Base-by-base conservation (phyloP, 1,140 invertebrate species). In the Eupristina koningsbergeri region DNA sequence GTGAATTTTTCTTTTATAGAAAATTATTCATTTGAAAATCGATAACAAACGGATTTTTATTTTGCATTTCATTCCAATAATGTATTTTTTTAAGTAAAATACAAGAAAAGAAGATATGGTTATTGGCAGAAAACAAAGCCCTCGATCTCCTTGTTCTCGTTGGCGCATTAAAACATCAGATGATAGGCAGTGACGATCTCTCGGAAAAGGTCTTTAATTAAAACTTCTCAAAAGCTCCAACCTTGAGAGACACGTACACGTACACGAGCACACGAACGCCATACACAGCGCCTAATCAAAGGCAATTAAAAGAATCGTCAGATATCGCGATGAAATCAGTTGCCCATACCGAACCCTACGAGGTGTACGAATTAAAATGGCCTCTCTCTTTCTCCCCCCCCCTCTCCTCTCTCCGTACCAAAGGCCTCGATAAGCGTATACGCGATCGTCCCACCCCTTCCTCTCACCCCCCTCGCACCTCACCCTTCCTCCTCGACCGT, bases 251-350 rank as follows among this genome's bases (percentile, higher is more conserved):
- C 67, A 41, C 67, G 67, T 41, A 36, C 67, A 58, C 22, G 74
- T 31, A 76, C 31, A 76, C 31, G 7, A 22, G 31, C 34, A 58
- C n/a, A 58, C 45, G 58, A 78, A 78, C 19, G 29, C 31, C 15
- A 34, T 36, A 36, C 74, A 53, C 45, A 77, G 74, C 39, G 63
- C 41, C 63, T 67, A 79, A 78, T 78, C 53, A 78, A 79, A 34
- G 77, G 77, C 77, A 79, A 79, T 79, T 79, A 79, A 79, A 79
- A 79, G 63, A 79, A 64, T 78, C 76, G 58, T 76, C 34, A 58
- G 50, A 26, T 47, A 78, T 78, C 77, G 63, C 36, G 77, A 79
- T 79, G 63, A 79, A 79, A 79, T 79, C 77, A 39, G 34, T 34
- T 78, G 47, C 67, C 67, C 39, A 71, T 71, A n/a, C 36, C 53